Conservation (phyloP, 2,797 vertebrate species). For the Hippoglossus hippoglossus region DNA sequence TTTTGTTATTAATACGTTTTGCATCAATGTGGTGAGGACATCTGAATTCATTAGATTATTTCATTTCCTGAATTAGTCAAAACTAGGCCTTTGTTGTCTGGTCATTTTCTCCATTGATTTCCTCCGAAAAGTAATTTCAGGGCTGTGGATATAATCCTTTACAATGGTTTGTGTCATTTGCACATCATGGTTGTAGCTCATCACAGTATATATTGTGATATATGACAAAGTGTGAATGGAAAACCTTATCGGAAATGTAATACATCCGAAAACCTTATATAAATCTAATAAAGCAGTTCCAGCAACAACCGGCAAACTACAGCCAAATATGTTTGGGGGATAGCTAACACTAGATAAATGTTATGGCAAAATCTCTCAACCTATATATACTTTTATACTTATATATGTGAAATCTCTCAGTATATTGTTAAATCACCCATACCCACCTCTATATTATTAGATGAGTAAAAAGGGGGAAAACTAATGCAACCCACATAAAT, state of each 20-base stretch:
- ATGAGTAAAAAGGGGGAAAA: not conserved
- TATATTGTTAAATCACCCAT: not conserved
- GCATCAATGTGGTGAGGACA: not conserved
- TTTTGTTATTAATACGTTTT: not conserved
- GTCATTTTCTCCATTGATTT: no score
- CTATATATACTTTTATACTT: no score
- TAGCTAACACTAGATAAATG: not conserved
- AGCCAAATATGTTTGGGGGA: not conserved
- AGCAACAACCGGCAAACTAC: not conserved
- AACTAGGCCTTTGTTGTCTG: no score
- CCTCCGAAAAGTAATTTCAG: no score
- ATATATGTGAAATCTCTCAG: not conserved
- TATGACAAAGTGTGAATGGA: no score
- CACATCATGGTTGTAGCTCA: not conserved
- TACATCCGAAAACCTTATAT: no score
- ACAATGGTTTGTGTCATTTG: no score
- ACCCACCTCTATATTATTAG: not conserved
- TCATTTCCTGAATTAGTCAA: not conserved
- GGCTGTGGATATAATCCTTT: no score
- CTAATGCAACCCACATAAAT: not conserved
- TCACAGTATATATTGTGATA: no score
- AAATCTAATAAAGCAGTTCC: no score
- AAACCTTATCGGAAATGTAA: no score
- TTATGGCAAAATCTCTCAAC: not conserved
- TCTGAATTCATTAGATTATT: not conserved